Conservation (phyloP, 2,888 invertebrate species). For the Drosophila peninsularis region DNA sequence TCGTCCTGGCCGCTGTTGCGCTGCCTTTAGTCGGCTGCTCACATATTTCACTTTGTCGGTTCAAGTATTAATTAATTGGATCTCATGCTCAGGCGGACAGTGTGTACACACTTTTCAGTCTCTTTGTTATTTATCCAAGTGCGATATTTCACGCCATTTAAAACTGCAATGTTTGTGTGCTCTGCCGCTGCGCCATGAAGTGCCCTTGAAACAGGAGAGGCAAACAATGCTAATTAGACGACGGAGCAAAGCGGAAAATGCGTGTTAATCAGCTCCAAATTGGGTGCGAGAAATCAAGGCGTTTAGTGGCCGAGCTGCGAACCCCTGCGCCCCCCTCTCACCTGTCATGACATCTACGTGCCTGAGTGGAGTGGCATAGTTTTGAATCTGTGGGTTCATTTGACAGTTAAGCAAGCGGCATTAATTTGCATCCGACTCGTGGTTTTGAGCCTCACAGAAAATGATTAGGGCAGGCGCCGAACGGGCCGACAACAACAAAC, state of each 20-base stretch:
- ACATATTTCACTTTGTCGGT: conserved; percentile 30
- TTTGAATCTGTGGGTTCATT: conserved; percentile 57
- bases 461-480: neutral
- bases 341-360: conserved; percentile 31
- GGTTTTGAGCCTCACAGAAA: conserved; percentile 55
- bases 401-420: conserved; percentile 60
- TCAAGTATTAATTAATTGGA: conserved; percentile 64
- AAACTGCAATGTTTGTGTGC: conserved; percentile 8
- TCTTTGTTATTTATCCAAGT: conserved; percentile 47
- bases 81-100: conserved; percentile 27
- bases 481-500: conserved; percentile 11
- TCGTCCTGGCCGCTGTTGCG: conserved; percentile 19
- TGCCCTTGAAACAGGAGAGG: conserved; percentile 14
- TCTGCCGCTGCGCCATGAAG: conserved; percentile 13
- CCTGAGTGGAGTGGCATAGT: conserved; percentile 19
- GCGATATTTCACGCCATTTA: conserved; percentile 50
- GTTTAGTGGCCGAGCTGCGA: conserved; percentile 21
- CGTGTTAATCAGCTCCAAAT: conserved; percentile 68
- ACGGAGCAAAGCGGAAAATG: conserved; percentile 37
- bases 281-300: conserved; percentile 63
- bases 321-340: neutral
- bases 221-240: conserved; percentile 60
- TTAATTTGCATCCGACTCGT: conserved; percentile 66
- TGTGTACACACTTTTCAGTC: conserved; percentile 22
- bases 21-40: neutral